Percentiles rank a stretch among this genome's conserved stretches.
These are phyloP conservation scores for Thalassaphorura encarpata DNA, from an alignment of 1,140 invertebrate genomes.

Conservation along the genomic window DNA sequence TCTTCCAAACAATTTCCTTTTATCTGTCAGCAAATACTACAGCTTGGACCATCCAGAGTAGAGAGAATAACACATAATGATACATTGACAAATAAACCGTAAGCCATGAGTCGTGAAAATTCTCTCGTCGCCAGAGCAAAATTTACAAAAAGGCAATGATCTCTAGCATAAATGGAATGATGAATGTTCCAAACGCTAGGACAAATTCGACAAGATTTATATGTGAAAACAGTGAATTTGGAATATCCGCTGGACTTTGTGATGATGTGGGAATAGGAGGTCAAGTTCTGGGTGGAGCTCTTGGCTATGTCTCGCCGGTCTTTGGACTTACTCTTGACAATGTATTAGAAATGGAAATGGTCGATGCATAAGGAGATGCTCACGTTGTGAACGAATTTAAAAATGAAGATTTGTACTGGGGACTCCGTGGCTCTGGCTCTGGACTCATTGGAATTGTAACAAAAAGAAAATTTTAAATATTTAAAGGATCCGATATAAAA, in stretches of 20 bases:
- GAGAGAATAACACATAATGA: no score
- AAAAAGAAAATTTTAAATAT: no score
- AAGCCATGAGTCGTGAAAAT: no score
- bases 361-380: not conserved
- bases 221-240: not conserved
- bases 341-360: not conserved
- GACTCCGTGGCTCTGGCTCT: not conserved
- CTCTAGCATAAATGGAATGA: no score
- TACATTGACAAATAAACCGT: no score
- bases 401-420: not conserved
- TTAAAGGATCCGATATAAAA: no score
- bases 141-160: no score
- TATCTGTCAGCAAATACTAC: no score
- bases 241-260: not conserved
- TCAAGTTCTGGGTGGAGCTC: not conserved
- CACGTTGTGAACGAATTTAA: not conserved
- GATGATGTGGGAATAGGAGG: not conserved
- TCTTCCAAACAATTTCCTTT: no score
- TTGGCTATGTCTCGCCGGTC: not conserved
- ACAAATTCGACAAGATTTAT: not conserved
- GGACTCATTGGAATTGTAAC: not conserved
- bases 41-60: no score
- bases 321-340: not conserved
- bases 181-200: no score
- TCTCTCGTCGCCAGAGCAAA: no score